Conservation (phyloP, 2,797 vertebrate genomes). For the Leptodactylus fallax region DNA sequence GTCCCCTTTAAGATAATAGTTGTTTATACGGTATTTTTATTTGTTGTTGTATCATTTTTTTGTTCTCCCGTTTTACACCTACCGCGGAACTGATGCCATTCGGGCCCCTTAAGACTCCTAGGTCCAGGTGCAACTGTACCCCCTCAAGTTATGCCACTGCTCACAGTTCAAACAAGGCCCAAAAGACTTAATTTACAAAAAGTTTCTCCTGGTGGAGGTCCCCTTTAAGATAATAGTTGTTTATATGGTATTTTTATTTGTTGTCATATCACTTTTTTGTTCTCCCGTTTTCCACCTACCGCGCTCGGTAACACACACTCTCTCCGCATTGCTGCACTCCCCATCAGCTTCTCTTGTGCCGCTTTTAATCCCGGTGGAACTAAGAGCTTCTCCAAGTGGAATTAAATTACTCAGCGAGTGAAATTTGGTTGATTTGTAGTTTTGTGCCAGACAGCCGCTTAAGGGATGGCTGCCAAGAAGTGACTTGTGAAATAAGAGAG, state of each 20-base stretch:
- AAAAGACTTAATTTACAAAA: neutral
- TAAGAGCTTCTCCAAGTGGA: conserved; percentile 17
- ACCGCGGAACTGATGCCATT: too few relatives aligned
- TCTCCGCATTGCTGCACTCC: neutral
- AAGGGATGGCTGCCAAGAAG: neutral
- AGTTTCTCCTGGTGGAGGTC: neutral
- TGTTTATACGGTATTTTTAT: neutral
- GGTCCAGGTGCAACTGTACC: too few relatives aligned
- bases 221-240: neutral
- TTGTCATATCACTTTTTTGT: neutral
- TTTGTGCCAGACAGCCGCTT: neutral
- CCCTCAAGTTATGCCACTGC: too few relatives aligned
- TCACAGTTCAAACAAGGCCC: too few relatives aligned
- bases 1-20: neutral
- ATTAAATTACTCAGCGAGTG: conserved; percentile 7
- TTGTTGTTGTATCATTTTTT: neutral
- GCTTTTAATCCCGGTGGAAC: conserved; percentile 12
- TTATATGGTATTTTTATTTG: neutral
- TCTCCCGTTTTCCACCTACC: too few relatives aligned
- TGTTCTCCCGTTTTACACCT: too few relatives aligned
- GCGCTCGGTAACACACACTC: neutral
- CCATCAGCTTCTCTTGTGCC: neutral
- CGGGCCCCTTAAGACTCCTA: too few relatives aligned
- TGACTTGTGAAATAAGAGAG: neutral
- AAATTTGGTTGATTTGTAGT: neutral